Conservation (phyloP, 1,140 invertebrate genomes). For the Venturia canescens region DNA sequence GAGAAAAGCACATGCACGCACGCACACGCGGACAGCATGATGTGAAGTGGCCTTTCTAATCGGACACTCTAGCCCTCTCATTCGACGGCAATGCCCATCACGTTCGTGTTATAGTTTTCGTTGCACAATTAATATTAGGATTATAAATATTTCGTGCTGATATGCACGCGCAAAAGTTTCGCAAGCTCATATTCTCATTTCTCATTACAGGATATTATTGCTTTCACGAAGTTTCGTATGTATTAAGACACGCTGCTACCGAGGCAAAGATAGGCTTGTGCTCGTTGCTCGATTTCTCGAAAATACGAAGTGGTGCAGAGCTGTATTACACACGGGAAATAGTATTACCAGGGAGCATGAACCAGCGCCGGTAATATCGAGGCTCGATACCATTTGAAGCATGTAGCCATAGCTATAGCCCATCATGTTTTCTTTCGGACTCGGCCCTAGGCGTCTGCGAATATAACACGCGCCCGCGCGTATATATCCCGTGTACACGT, state of each 20-base stretch:
- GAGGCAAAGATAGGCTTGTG: background rate
- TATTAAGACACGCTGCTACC: background rate
- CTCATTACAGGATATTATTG: constrained; percentile 28
- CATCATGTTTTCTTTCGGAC: constrained; percentile 12
- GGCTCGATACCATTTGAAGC: constrained; percentile 25
- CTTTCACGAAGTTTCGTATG: constrained; percentile 21
- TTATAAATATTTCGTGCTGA: constrained; percentile 61
- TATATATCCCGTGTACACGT: constrained; percentile 10
- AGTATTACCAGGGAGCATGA: constrained; percentile 9
- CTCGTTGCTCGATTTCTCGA: constrained; percentile 3
- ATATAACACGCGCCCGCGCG: constrained; percentile 27
- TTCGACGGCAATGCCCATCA: constrained; percentile 23
- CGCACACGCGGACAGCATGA: background rate
- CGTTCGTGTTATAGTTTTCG: constrained; percentile 53
- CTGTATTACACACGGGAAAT: constrained; percentile 38
- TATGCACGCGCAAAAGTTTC: constrained; percentile 10
- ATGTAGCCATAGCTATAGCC: background rate
- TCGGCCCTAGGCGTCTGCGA: constrained; percentile 26
- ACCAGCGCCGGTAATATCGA: constrained; percentile 15
- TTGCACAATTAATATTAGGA: constrained; percentile 59
- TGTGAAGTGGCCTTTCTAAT: constrained; percentile 49
- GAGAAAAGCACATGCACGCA: constrained; percentile 6
- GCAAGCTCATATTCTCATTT: constrained; percentile 28
- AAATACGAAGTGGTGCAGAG: constrained; percentile 19
- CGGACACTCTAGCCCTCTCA: constrained; percentile 35